These are phyloP conservation scores for Mechanitis mazaeus DNA, from an alignment of 2,888 invertebrate genomes.

Conservation along the genomic window DNA sequence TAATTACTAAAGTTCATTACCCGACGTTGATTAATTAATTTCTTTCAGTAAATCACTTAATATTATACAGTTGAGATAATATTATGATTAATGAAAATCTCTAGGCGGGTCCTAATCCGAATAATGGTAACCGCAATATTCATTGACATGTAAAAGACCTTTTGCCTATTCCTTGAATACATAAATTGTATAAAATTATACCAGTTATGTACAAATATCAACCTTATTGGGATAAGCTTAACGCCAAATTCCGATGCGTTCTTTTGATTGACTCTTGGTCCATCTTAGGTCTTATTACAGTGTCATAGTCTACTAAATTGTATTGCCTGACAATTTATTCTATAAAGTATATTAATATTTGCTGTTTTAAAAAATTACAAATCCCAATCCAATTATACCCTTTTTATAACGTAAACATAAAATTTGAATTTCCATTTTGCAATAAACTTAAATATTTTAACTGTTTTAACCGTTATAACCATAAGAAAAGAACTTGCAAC, in stretches of 20 bases:
- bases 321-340: not conserved
- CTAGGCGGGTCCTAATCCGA: conserved; percentile 7
- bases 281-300: conserved; percentile 3
- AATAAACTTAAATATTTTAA: too few species aligned
- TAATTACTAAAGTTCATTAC: too few species aligned
- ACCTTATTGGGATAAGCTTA: not conserved
- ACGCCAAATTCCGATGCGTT: not conserved
- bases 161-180: conserved; percentile 30
- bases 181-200: conserved; percentile 24
- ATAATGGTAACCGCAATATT: conserved; percentile 15
- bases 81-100: conserved; percentile 3
- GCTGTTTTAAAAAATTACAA: too few species aligned
- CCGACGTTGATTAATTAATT: too few species aligned
- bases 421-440: too few species aligned
- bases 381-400: too few species aligned
- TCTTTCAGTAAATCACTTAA: not conserved
- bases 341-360: too few species aligned
- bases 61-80: conserved; percentile 1
- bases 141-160: conserved; percentile 28
- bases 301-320: conserved; percentile 1
- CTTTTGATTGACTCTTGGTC: not conserved
- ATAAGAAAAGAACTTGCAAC: too few species aligned
- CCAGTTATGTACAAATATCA: not conserved
- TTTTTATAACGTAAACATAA: too few species aligned
- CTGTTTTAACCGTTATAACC: too few species aligned